A percentile compares a stretch with the other conserved stretches of the same genome.
phyloP scores from a whole-genome alignment of 92 coral and sea anemone species.

The Siderastrea siderea region DNA sequence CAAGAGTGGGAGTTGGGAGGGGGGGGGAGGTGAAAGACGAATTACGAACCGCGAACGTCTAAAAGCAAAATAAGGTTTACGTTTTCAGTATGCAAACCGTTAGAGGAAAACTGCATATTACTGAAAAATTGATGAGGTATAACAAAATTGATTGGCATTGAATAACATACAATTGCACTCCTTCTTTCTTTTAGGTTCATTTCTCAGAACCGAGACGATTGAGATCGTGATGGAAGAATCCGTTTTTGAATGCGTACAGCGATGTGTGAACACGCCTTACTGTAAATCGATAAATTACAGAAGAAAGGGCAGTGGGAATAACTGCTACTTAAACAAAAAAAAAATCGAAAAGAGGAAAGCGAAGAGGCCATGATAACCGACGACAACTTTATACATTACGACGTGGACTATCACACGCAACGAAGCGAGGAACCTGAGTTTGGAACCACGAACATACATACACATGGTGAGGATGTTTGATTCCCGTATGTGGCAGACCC shows the following conservation, averaged over 20 bases:
- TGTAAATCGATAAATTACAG: constrained; percentile 25
- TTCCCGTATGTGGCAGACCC: too few relatives aligned
- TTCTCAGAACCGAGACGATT: neutral
- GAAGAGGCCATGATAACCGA: neutral
- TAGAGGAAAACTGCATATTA: too few relatives aligned
- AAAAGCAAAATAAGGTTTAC: too few relatives aligned
- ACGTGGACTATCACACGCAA: constrained; percentile 3
- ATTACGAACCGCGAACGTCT: too few relatives aligned
- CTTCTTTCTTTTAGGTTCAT: neutral
- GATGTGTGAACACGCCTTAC: neutral
- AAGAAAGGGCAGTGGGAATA: neutral
- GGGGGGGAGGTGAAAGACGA: too few relatives aligned
- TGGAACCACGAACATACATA: neutral
- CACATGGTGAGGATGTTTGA: neutral
- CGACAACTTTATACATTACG: constrained; percentile 4
- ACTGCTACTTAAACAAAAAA: constrained; percentile 9
- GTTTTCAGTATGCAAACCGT: too few relatives aligned
- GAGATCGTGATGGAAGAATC: neutral
- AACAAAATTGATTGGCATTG: too few relatives aligned
- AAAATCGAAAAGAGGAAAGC: constrained; percentile 5
- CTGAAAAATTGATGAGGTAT: too few relatives aligned
- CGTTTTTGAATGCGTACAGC: neutral
- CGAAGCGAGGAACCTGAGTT: constrained; percentile 20
- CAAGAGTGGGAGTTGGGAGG: too few relatives aligned
- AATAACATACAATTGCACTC: neutral